These are phyloP conservation scores for Hydra vulgaris DNA, from an alignment of 30 jellyfish, hydroid and myxozoan genomes.

Conservation along the genomic window DNA sequence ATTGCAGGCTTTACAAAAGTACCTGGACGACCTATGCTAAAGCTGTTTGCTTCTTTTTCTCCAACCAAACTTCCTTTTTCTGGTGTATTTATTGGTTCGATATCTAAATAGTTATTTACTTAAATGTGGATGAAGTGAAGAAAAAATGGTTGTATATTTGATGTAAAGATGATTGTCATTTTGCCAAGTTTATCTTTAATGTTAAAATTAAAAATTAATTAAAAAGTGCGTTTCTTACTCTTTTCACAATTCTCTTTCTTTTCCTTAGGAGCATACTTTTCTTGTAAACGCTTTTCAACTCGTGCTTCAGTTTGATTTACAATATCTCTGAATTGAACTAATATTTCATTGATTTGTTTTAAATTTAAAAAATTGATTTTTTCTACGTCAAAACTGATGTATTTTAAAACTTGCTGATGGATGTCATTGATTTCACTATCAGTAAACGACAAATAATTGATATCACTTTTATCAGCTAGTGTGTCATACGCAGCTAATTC, in stretches of 20 bases:
- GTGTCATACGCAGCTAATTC: constrained; percentile 93
- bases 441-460: constrained; percentile 79
- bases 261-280: constrained; percentile 8
- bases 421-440: constrained; percentile 60
- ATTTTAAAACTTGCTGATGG: constrained; percentile 52
- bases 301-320: constrained; percentile 33
- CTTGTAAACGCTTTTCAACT: constrained; percentile 28
- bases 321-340: constrained; percentile 57
- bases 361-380: constrained; percentile 59
- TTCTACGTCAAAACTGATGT: constrained; percentile 50
- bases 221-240: background rate
- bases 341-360: constrained; percentile 77
- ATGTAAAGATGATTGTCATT: no score
- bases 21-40: constrained; percentile 79
- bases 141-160: no score
- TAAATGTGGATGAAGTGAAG: no score
- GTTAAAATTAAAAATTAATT: no score
- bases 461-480: constrained; percentile 56
- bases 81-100: background rate
- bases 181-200: background rate
- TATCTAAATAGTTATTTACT: background rate
- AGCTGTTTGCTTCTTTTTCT: constrained; percentile 78
- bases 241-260: background rate
- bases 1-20: constrained; percentile 49
- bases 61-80: constrained; percentile 55